Percentiles rank a stretch among this genome's conserved stretches.
Evolutionary conservation across 2,888 invertebrate species (phyloP).

Genomic region (Neoaliturus tenellus): DNA sequence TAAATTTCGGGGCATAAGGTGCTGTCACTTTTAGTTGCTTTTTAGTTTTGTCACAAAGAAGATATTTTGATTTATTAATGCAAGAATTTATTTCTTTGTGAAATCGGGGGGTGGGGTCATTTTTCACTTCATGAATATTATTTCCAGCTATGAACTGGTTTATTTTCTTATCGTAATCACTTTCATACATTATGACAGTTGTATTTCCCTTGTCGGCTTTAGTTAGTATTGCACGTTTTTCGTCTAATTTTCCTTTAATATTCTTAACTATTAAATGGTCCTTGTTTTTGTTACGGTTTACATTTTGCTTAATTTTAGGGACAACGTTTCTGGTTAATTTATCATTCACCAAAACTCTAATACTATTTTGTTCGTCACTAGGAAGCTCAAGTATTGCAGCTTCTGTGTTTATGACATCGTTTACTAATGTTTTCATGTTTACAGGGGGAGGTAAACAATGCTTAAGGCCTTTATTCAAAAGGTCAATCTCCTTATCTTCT

Average conservation of each 20-base stretch:
- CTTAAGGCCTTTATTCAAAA: not conserved
- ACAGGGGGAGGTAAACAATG: not conserved
- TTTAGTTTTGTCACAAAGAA: not conserved
- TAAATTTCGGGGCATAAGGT: not conserved
- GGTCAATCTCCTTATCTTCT: not conserved
- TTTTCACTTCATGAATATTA: not conserved
- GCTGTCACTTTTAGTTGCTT: not conserved
- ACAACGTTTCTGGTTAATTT: not conserved
- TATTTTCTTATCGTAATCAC: slow-evolving; percentile 70
- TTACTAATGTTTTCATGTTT: not conserved
- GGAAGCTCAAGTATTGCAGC: not conserved
- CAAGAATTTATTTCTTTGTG: not conserved
- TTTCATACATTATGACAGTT: slow-evolving; percentile 36
- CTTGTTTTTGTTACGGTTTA: not conserved
- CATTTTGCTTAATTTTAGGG: not conserved
- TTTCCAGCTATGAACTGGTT: slow-evolving; percentile 70
- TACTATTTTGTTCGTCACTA: not conserved
- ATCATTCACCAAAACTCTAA: not conserved
- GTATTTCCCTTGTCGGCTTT: slow-evolving; percentile 41
- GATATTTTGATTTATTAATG: not conserved
- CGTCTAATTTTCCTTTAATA: slow-evolving; percentile 10
- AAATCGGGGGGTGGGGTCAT: not conserved
- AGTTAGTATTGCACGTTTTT: slow-evolving; percentile 8
- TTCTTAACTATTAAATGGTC: not conserved
- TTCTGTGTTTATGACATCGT: not conserved